phyloP scores from a whole-genome alignment of 64 coral and sea anemone genomes.

The Hydrozoanthus tunicans region DNA sequence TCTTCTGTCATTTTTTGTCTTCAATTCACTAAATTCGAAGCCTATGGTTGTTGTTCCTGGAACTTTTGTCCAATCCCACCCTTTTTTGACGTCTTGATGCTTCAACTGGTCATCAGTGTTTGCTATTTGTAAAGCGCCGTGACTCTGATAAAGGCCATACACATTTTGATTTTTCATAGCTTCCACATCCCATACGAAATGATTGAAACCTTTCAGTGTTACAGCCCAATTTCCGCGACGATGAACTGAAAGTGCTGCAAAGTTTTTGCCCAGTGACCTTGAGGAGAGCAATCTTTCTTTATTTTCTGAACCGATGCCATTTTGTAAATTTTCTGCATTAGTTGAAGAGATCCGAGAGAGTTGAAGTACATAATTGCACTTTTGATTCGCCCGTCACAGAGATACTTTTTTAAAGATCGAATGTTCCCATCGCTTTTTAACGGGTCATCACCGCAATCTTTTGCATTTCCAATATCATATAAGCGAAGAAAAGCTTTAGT shows the following conservation, averaged over 20 bases:
- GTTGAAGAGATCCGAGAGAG: background rate
- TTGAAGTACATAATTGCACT: background rate
- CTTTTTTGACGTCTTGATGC: background rate
- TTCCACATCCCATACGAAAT: background rate
- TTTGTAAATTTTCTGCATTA: background rate
- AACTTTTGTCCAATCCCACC: constrained; percentile 13
- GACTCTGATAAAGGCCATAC: background rate
- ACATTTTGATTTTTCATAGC: background rate
- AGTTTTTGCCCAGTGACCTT: constrained; percentile 7
- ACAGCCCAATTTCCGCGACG: constrained; percentile 8
- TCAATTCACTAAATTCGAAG: background rate
- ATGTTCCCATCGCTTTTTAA: background rate
- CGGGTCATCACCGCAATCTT: background rate
- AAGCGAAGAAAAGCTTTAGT: background rate
- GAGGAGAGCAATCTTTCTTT: background rate
- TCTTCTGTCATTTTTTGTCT: background rate
- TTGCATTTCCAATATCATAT: background rate
- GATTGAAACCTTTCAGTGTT: background rate
- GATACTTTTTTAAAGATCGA: background rate
- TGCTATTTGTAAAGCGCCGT: background rate
- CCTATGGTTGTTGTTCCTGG: constrained; percentile 2
- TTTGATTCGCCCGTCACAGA: background rate
- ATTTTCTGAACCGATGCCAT: background rate
- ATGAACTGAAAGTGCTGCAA: background rate
- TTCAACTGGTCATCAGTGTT: background rate